Percentiles rank a stretch among this genome's conserved stretches.
Conservation (phyloP, 1,140 invertebrate species). For the Amyelois transitella region DNA sequence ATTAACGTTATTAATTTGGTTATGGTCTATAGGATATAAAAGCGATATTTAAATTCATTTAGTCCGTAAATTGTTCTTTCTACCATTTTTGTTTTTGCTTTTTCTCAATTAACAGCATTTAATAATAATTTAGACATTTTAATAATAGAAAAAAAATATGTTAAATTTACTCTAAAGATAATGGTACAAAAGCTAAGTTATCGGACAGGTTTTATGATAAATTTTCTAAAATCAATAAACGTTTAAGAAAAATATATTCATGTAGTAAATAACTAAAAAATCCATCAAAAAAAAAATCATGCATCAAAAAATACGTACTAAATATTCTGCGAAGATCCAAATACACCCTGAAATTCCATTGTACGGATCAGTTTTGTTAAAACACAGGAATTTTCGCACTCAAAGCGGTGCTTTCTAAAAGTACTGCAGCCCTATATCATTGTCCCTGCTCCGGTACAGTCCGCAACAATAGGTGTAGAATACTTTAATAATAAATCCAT, state of each 20-base stretch:
- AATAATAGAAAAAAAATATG: not conserved
- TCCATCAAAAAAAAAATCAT: too few species aligned
- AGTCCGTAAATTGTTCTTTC: not conserved
- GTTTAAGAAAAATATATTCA: too few species aligned
- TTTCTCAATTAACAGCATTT: too few species aligned
- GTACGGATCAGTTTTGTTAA: not conserved
- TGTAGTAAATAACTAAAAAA: too few species aligned
- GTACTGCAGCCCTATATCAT: not conserved
- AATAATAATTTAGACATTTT: not conserved
- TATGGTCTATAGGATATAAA: too few species aligned
- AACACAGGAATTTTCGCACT: not conserved
- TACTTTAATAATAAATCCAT: conserved; percentile 62
- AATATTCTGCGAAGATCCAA: not conserved
- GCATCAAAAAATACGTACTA: too few species aligned
- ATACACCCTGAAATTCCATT: not conserved
- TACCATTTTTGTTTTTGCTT: too few species aligned
- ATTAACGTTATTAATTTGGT: conserved; percentile 43
- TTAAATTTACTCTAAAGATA: not conserved
- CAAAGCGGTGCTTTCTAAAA: not conserved
- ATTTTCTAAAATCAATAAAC: too few species aligned
- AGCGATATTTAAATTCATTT: too few species aligned
- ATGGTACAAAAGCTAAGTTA: not conserved
- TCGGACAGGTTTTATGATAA: too few species aligned
- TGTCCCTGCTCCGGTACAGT: not conserved
- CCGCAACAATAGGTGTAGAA: conserved; percentile 45